A percentile compares a stretch with the other conserved stretches of the same genome.
Evolutionary conservation across 1,140 invertebrate genomes (phyloP).

Genomic region (Thrips palmi): DNA sequence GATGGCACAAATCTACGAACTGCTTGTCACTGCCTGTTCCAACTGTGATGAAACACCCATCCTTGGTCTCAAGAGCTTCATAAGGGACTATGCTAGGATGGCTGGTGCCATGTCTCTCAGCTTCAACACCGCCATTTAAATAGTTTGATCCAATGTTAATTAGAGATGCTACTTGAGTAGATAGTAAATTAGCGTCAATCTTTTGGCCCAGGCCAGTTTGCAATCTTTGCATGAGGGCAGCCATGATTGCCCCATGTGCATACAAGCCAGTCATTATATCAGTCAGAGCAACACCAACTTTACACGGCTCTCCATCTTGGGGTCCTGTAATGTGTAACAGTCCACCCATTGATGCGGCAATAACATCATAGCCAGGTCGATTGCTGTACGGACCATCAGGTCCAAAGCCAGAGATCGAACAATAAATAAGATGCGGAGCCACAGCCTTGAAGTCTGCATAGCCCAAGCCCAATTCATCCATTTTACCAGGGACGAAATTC

Average conservation of each 20-base stretch:
- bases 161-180: conserved; percentile 74
- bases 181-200: conserved; percentile 85
- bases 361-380: conserved; percentile 87
- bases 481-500: conserved; percentile 85
- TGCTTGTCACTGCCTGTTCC: conserved; percentile 66
- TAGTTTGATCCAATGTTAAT: conserved; percentile 84
- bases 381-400: conserved; percentile 63
- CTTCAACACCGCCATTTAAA: conserved; percentile 66
- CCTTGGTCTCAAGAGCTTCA: conserved; percentile 62
- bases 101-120: conserved; percentile 65
- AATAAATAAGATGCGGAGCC: conserved; percentile 76
- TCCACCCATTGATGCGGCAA: conserved; percentile 82
- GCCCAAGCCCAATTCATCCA: conserved; percentile 56
- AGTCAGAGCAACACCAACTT: conserved; percentile 82
- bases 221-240: conserved; percentile 60
- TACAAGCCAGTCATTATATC: conserved; percentile 86
- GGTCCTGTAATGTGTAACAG: conserved; percentile 78
- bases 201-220: conserved; percentile 72
- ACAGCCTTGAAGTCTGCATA: conserved; percentile 52
- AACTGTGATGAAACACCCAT: conserved; percentile 61
- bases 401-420: conserved; percentile 87
- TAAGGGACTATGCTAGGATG: conserved; percentile 93
- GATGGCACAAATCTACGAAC: conserved; percentile 48
- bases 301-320: conserved; percentile 65
- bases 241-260: conserved; percentile 88